phyloP scores from a whole-genome alignment of 2,797 vertebrate species.

The Halcyon chelicuti region DNA sequence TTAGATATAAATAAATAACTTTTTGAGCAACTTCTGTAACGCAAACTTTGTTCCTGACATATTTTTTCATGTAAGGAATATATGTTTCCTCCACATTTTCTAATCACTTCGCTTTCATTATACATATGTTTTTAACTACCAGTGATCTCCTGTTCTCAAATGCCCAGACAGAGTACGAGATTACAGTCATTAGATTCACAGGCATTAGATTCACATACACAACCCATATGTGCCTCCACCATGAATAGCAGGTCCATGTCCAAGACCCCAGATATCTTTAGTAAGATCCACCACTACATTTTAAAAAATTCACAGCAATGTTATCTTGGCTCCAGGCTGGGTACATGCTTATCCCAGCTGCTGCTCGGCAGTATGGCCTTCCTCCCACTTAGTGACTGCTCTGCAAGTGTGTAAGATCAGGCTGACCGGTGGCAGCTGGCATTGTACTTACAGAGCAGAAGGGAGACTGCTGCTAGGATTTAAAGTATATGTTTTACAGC shows the following conservation, averaged over 20 bases:
- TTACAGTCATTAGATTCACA: not conserved
- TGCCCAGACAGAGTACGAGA: not conserved
- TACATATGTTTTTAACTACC: not conserved
- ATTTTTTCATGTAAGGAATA: not conserved
- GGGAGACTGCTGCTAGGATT: not conserved
- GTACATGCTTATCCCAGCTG: not conserved
- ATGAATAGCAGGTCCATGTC: not conserved
- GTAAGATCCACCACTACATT: not conserved
- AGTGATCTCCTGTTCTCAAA: not conserved
- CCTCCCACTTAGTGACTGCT: not conserved
- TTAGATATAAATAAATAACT: not conserved
- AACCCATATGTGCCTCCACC: not conserved
- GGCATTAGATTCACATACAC: not conserved
- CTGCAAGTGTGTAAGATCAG: not conserved
- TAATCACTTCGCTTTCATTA: not conserved
- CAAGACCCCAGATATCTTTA: not conserved
- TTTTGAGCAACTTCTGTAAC: not conserved
- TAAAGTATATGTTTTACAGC: conserved; percentile 28
- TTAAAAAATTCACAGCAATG: not conserved
- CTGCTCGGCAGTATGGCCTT: not conserved
- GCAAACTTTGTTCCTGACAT: not conserved
- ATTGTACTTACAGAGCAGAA: not conserved
- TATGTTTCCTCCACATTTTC: not conserved
- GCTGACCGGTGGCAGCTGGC: not conserved
- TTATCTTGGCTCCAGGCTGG: not conserved